A percentile compares a stretch with the other conserved stretches of the same genome.
Evolutionary conservation across 2,113 vertebrate genomes (phyloP).

Genomic region (Pampusana beccarii): DNA sequence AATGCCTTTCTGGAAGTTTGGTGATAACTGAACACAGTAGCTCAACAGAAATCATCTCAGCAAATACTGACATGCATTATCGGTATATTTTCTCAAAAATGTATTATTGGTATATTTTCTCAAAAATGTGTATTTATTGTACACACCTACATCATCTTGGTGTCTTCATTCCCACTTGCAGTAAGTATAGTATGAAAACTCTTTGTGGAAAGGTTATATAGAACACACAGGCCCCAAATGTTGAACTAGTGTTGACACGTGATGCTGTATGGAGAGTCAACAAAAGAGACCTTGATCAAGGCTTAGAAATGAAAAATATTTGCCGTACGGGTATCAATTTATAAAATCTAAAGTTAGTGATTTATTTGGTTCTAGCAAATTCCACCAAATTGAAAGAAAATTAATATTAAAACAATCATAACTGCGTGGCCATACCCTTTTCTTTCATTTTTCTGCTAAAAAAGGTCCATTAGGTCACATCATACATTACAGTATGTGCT

Average conservation of each 20-base stretch:
- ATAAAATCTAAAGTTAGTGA: background rate
- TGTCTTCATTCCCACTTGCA: background rate
- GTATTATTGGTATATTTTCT: background rate
- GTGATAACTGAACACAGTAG: background rate
- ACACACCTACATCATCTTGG: background rate
- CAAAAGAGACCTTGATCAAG: background rate
- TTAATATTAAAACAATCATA: background rate
- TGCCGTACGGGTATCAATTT: background rate
- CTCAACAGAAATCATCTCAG: background rate
- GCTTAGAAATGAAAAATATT: background rate
- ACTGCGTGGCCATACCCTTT: background rate
- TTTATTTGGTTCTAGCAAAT: constrained; percentile 7
- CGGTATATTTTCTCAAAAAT: background rate
- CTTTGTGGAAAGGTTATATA: background rate
- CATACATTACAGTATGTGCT: background rate
- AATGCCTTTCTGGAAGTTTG: background rate
- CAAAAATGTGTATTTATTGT: background rate
- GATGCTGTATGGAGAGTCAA: background rate
- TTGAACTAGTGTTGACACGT: background rate
- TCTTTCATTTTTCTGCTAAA: background rate
- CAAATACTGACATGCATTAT: background rate
- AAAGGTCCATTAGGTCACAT: background rate
- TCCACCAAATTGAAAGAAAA: constrained; percentile 18
- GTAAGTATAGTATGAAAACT: background rate
- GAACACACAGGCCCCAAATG: background rate